Percentiles rank a stretch among this genome's conserved stretches.
phyloP scores from a whole-genome alignment of 2,113 vertebrate species.

The Corythaeola cristata region DNA sequence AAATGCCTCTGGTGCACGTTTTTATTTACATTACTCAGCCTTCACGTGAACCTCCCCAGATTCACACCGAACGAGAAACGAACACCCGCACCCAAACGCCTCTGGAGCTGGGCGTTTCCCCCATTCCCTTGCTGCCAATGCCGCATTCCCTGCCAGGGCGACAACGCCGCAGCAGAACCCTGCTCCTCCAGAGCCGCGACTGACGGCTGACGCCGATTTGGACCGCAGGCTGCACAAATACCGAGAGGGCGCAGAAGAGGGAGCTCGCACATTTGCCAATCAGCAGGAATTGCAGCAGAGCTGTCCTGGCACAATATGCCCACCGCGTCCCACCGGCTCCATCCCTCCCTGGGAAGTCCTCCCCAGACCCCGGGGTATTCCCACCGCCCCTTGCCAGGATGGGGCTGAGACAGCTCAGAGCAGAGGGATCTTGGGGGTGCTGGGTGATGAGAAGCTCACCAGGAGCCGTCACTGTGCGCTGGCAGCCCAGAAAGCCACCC shows the following conservation, averaged over 20 bases:
- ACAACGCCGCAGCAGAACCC: not conserved
- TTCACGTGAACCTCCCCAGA: not conserved
- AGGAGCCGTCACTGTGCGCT: too few relatives aligned
- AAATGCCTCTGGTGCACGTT: not conserved
- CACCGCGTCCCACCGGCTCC: accelerated
- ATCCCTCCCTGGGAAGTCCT: not conserved
- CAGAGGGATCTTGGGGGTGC: not conserved
- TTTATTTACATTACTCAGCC: not conserved
- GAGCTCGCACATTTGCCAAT: not conserved
- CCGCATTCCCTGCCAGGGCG: not conserved
- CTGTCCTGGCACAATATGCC: not conserved
- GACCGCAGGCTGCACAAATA: not conserved
- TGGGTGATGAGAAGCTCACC: too few relatives aligned
- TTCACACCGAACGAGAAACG: not conserved
- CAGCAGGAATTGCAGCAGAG: not conserved
- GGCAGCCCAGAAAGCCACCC: too few relatives aligned
- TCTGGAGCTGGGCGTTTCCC: not conserved
- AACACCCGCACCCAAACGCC: not conserved
- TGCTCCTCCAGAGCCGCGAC: not conserved
- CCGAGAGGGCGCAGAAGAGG: not conserved
- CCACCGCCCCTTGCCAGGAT: not conserved
- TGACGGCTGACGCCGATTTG: not conserved
- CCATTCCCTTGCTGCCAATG: not conserved
- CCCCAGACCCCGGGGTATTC: not conserved
- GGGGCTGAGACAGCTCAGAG: not conserved